These are phyloP conservation scores for Aleiodes sp. DNA, from an alignment of 1,140 invertebrate species.

Conservation along the genomic window DNA sequence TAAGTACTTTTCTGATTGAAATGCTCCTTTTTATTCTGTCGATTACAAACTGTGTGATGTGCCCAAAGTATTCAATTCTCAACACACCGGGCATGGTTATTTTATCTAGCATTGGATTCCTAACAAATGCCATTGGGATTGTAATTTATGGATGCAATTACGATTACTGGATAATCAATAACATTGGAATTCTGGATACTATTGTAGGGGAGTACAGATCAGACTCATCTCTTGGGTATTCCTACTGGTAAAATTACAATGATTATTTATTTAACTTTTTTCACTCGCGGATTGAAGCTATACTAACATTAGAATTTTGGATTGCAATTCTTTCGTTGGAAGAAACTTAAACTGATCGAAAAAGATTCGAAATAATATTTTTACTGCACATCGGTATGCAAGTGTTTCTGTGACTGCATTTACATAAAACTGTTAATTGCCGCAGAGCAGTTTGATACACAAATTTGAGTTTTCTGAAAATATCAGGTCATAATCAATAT, in stretches of 20 bases:
- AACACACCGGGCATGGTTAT: conserved; percentile 34
- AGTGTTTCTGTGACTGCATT: no score
- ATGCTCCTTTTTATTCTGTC: conserved; percentile 31
- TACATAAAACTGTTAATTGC: no score
- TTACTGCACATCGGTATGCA: no score
- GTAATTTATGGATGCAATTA: conserved; percentile 40
- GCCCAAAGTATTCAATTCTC: conserved; percentile 34
- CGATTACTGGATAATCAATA: conserved; percentile 30
- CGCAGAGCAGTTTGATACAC: no score
- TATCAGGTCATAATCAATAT: no score
- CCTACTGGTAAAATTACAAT: conserved; percentile 39
- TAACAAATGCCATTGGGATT: conserved; percentile 35
- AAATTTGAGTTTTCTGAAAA: no score
- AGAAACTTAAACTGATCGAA: no score
- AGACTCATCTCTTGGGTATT: conserved; percentile 35
- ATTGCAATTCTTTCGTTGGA: no score
- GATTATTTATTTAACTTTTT: not conserved
- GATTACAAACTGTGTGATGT: conserved; percentile 37
- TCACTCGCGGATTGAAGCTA: no score
- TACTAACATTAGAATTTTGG: no score
- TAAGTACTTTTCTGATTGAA: conserved; percentile 23
- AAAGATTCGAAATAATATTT: no score
- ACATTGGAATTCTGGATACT: conserved; percentile 43
- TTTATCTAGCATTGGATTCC: conserved; percentile 32
- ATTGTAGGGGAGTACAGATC: conserved; percentile 39